Base-by-base conservation (phyloP, 2,113 vertebrate species). In the Andinoacara biseriatus region DNA sequence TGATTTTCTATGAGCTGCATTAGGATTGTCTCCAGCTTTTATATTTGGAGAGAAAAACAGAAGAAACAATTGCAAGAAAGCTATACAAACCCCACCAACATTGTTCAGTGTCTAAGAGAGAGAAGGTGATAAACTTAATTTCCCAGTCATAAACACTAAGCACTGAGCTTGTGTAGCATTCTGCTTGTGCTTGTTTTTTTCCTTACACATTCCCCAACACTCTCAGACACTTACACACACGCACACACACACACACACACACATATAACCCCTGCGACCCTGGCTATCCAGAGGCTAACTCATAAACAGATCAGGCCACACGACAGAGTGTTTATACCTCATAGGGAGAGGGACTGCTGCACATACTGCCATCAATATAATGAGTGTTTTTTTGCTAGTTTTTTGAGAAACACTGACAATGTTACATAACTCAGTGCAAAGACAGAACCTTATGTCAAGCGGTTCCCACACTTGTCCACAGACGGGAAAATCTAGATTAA, bases 261-360 rank as follows among this genome's bases (percentile, higher is more conserved):
- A 88, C 76, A 83, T 75, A 80, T 26, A 59, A 49, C 72, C 81
- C 60, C 58, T 2, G 69, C 57, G 29, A 85, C 62, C 60, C 20
- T 58, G 33, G 63, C 49, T 20, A 17, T 57, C 79, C 63, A 79
- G 84, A 87, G 81, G 72, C 67, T 77, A 80, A 90, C 76, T 85
- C 33, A 38, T 90, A 90, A 90, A 91, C 89, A 91, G 83, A 85
- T 78, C 63, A 17, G 75, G 76, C 82, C 62, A 82, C 85, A 87
- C 87, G 82, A 87, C 83, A 14, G 62, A 61, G 74, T 91, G 90
- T 92, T 93, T 89, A 91, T 89, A 60, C 85, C 81, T 89, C 76
- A 54, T 31, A 22, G 87, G n/a, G 57, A 80, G 87, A 80, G n/a
- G 46, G 74, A 65, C 43, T 31, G 35, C 74, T 59, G 61, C 78